phyloP scores from a whole-genome alignment of 2,888 invertebrate genomes.

The Ligdia adustata region DNA sequence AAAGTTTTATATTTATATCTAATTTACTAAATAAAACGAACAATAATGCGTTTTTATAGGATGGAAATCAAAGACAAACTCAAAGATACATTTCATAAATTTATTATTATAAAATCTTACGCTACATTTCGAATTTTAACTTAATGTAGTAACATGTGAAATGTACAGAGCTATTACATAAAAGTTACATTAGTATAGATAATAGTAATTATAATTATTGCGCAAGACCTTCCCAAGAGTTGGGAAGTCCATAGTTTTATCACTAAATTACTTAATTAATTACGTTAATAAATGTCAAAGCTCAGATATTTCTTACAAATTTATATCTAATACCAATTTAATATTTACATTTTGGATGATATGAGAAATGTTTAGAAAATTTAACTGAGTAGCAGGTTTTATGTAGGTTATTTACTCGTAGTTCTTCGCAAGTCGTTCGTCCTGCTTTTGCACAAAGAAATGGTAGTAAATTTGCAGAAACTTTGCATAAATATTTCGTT shows the following conservation, averaged over 20 bases:
- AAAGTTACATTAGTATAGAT: slow-evolving; percentile 65
- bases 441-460: too few relatives aligned
- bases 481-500: too few relatives aligned
- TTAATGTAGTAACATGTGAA: slow-evolving; percentile 82
- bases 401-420: too few relatives aligned
- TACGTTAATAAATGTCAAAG: slow-evolving; percentile 77
- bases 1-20: too few relatives aligned
- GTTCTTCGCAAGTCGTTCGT: too few relatives aligned
- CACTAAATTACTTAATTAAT: slow-evolving; percentile 74
- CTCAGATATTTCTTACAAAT: slow-evolving; percentile 81
- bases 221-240: slow-evolving; percentile 68
- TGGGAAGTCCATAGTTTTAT: slow-evolving; percentile 65
- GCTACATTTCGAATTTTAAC: slow-evolving; percentile 78
- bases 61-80: slow-evolving; percentile 59
- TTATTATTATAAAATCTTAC: slow-evolving; percentile 84
- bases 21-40: too few relatives aligned
- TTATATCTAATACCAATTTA: slow-evolving; percentile 65
- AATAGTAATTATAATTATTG: slow-evolving; percentile 82
- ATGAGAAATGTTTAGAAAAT: slow-evolving; percentile 60
- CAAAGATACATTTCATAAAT: slow-evolving; percentile 81
- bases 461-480: too few relatives aligned
- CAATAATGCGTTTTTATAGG: too few relatives aligned
- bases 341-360: slow-evolving; percentile 75
- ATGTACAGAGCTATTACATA: slow-evolving; percentile 74
- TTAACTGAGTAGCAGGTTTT: slow-evolving; percentile 70